Evolutionary conservation across 2,113 vertebrate species (phyloP), one percentile per base, ranked within the genome.

Genomic region (Corynorhinus townsendii): DNA sequence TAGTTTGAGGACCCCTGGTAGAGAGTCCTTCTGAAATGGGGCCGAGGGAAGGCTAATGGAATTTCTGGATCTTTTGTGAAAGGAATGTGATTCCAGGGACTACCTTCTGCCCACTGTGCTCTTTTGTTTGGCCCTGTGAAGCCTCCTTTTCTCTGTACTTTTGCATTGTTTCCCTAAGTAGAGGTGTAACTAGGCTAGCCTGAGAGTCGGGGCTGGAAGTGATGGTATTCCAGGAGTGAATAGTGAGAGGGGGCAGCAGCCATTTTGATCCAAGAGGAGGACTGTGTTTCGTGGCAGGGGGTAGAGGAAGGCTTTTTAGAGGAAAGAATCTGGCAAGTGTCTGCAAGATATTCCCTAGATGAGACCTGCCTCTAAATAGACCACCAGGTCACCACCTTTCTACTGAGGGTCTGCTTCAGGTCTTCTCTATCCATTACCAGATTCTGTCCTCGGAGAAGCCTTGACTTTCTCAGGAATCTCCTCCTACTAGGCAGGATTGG

Each of bases 221-320:
- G 47, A 56, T 87, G 7, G 28, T 40, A 40, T 86, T 24, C 54
- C 30, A 43, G 89, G 64, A 95, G 43, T 94, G 43, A 88, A 33
- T 47, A 24, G 30, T 90, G 56, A 33, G 40, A 82, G 14, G 68
- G 35, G 54, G 33, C 0, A 72, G 54, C 54, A 90, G 59, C 54
- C 81, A 90, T 77, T 95, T 82, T 66, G 43, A 43, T 72, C 90
- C 24, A 79, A 62, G 95, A 89, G 26, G 66, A 93, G 43, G 83
- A 40, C 59, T 85, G 22, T 90, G 75, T 88, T 86, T 86, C 11
- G 24, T 66, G 56, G 3, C 14, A 66, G 59, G 33, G 9, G 11
- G 16, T 59, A 59, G 88, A 64, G 30, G 68, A 43, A 86, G 12
- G 30, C 43, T 90, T 94, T 82, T 26, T 81, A 30, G 59, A 73